Evolutionary conservation across 2,113 vertebrate species (phyloP).

Genomic region (Percopsis transmontana): DNA sequence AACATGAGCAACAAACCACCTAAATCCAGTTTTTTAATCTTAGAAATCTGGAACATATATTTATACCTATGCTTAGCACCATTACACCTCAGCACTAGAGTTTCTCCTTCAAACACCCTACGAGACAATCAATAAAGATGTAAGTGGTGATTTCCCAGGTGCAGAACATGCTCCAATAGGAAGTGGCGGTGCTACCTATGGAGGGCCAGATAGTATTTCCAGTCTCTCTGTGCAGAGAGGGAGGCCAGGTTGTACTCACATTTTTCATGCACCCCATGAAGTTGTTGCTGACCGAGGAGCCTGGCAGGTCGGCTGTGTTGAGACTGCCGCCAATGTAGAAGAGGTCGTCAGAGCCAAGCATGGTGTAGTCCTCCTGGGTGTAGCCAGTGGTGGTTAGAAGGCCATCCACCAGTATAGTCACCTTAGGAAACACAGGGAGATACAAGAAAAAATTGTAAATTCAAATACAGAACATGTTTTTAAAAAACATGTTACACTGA

Average conservation of each 20-base stretch:
- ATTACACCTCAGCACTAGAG: constrained; percentile 24
- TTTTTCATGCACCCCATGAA: constrained; percentile 96
- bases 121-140: constrained; percentile 54
- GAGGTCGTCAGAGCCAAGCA: constrained; percentile 94
- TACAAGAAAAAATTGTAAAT: constrained; percentile 39
- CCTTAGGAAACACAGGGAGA: constrained; percentile 62
- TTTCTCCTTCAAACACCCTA: constrained; percentile 67
- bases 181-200: constrained; percentile 24
- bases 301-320: constrained; percentile 91
- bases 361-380: constrained; percentile 93
- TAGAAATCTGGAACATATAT: neutral
- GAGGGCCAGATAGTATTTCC: constrained; percentile 51
- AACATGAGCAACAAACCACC: no score
- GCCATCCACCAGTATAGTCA: constrained; percentile 92
- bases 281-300: constrained; percentile 95
- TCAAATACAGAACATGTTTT: no score
- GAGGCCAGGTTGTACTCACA: constrained; percentile 78
- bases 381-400: constrained; percentile 90
- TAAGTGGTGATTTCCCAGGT: constrained; percentile 45
- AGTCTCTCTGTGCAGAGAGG: constrained; percentile 16
- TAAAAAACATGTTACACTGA: no score
- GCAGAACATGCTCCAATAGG: constrained; percentile 35
- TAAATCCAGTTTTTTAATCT: no score
- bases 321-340: constrained; percentile 94
- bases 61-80: constrained; percentile 31